A percentile compares a stretch with the other conserved stretches of the same genome.
These are phyloP conservation scores for Maniola jurtina DNA, from an alignment of 1,140 invertebrate species.

Conservation along the genomic window DNA sequence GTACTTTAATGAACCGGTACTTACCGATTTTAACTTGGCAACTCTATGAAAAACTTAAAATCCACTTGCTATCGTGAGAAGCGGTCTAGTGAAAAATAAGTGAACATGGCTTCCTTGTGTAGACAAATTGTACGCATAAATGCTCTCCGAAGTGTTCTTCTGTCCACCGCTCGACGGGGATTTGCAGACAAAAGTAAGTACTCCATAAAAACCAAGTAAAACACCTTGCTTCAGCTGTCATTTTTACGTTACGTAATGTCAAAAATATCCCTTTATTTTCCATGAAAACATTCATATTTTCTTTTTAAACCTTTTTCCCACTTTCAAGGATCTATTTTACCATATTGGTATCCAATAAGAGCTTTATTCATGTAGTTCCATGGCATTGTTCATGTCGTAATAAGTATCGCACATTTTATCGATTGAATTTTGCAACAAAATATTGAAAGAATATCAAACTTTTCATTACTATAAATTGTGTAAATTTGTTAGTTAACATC, in stretches of 20 bases:
- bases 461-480: no score
- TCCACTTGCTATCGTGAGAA: conserved; percentile 71
- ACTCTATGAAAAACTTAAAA: conserved; percentile 27
- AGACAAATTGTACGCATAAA: conserved; percentile 74
- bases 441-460: no score
- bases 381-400: conserved; percentile 14
- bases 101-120: conserved; percentile 75
- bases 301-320: neutral
- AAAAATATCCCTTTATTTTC: conserved; percentile 38
- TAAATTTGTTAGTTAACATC: neutral
- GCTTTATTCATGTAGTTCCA: neutral
- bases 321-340: neutral
- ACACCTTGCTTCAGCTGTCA: conserved; percentile 56
- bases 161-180: conserved; percentile 63
- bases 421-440: conserved; percentile 4
- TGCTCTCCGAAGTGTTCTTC: conserved; percentile 65
- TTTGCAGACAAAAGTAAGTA: conserved; percentile 76
- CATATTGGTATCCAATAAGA: neutral
- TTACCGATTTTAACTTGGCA: conserved; percentile 23
- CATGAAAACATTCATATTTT: conserved; percentile 3
- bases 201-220: conserved; percentile 25
- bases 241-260: conserved; percentile 77
- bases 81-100: conserved; percentile 67
- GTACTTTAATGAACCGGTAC: neutral
- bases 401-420: conserved; percentile 23